Percentiles rank a stretch among this genome's conserved stretches.
Conservation (phyloP, 1,140 invertebrate genomes). For the Heliothis subflexa region DNA sequence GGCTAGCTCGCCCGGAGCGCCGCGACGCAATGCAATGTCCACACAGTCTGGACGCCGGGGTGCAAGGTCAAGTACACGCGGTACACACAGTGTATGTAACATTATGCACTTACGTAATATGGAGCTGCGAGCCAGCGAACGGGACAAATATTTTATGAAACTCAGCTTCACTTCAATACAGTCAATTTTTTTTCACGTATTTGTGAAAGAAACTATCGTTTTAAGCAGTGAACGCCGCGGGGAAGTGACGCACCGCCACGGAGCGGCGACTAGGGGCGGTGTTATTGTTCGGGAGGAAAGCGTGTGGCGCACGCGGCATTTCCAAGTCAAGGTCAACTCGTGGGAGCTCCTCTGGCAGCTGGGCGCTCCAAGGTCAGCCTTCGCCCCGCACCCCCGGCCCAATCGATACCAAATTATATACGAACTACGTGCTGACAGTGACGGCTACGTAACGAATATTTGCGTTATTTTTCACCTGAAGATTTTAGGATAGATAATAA, state of each 20-base stretch:
- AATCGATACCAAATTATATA: conserved; percentile 60
- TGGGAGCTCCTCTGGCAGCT: conserved; percentile 59
- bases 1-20: conserved; percentile 1
- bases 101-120: conserved; percentile 33
- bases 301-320: conserved; percentile 51
- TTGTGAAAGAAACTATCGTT: background rate
- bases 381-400: conserved; percentile 49
- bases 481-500: too few species aligned
- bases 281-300: conserved; percentile 53
- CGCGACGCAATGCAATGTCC: conserved; percentile 25
- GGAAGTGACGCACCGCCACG: conserved; percentile 28
- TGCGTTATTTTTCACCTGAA: too few species aligned
- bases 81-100: conserved; percentile 9
- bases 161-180: background rate
- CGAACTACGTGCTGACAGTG: conserved; percentile 38
- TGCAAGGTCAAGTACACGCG: conserved; percentile 28
- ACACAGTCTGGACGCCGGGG: conserved; percentile 22
- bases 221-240: conserved; percentile 12
- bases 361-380: conserved; percentile 58
- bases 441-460: background rate
- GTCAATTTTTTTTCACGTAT: background rate
- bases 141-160: background rate
- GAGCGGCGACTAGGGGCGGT: conserved; percentile 28
- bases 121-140: background rate
- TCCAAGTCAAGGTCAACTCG: conserved; percentile 64